A percentile compares a stretch with the other conserved stretches of the same genome.
These are phyloP conservation scores for Eumaeus atala DNA, from an alignment of 1,140 invertebrate species.

Conservation along the genomic window DNA sequence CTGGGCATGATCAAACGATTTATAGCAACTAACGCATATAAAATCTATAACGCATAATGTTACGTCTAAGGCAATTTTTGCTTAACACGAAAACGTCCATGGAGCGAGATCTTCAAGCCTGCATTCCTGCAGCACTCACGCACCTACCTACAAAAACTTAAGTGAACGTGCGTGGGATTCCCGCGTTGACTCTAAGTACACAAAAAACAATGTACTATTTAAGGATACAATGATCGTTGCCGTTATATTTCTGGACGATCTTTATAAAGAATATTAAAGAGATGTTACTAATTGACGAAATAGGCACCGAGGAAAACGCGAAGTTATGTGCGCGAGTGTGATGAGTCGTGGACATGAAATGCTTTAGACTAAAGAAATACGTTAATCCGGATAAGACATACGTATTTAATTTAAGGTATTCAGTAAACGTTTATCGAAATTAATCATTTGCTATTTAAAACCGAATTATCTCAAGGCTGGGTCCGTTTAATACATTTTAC, in stretches of 20 bases:
- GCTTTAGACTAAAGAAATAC: neutral
- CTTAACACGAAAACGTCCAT: conserved; percentile 18
- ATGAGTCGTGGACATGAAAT: neutral
- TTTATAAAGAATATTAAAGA: conserved; percentile 22
- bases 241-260: conserved; percentile 29
- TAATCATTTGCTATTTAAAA: neutral
- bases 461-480: neutral
- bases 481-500: too few relatives aligned
- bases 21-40: conserved; percentile 26
- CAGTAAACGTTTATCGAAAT: neutral
- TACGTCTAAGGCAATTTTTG: conserved; percentile 9
- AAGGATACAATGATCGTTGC: conserved; percentile 40
- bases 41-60: conserved; percentile 21
- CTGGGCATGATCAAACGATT: conserved; percentile 41
- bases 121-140: conserved; percentile 47
- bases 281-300: conserved; percentile 14
- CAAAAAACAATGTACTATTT: conserved; percentile 36
- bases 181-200: conserved; percentile 35
- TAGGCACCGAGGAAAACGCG: conserved; percentile 10
- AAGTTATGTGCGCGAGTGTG: neutral
- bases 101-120: conserved; percentile 27
- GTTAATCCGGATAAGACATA: neutral
- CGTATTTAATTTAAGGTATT: neutral
- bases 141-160: conserved; percentile 44
- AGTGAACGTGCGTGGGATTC: conserved; percentile 42